A percentile compares a stretch with the other conserved stretches of the same genome.
Conservation (phyloP, 2,113 vertebrate genomes). For the Dromaius novaehollandiae region DNA sequence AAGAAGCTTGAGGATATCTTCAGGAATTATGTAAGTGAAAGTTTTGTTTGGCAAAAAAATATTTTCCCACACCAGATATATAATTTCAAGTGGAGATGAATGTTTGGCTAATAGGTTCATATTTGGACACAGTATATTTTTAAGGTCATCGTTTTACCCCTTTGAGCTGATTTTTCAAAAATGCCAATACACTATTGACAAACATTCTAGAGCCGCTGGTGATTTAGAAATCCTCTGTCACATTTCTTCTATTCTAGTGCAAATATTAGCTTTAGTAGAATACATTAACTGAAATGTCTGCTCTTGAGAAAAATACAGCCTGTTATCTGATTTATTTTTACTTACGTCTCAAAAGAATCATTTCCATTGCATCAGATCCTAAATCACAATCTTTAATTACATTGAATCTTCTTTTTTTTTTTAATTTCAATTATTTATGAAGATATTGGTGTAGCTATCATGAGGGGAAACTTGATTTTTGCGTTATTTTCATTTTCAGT, state of each 20-base stretch:
- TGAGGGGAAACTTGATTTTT: background rate
- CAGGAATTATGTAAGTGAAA: background rate
- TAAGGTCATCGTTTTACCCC: background rate
- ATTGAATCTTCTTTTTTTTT: background rate
- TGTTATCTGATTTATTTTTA: background rate
- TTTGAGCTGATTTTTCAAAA: background rate
- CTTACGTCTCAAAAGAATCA: background rate
- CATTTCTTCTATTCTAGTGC: background rate
- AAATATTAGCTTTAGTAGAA: background rate
- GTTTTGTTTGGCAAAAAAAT: background rate
- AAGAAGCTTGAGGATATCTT: background rate
- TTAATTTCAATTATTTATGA: background rate
- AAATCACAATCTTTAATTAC: background rate
- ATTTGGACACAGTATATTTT: background rate
- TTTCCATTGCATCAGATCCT: background rate
- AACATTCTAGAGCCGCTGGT: background rate
- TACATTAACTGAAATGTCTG: background rate
- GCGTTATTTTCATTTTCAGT: background rate
- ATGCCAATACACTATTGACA: background rate
- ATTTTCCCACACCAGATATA: background rate
- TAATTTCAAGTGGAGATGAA: background rate
- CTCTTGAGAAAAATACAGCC: background rate
- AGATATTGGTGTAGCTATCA: background rate
- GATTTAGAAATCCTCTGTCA: background rate
- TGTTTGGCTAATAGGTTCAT: background rate